Conservation (phyloP, 1,140 invertebrate species). For the Theocolax elegans region DNA sequence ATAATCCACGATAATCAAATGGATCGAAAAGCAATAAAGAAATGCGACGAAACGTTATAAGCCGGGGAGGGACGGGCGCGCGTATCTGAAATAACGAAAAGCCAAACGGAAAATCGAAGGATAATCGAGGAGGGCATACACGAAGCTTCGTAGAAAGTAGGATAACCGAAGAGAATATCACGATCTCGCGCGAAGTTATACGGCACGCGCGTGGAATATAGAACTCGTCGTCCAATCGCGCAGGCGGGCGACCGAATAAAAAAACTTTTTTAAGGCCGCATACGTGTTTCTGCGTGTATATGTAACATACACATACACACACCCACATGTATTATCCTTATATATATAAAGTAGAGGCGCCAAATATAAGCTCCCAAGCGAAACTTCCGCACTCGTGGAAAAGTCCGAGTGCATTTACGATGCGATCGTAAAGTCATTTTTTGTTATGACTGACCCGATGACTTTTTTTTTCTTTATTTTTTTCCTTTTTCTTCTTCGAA, state of each 20-base stretch:
- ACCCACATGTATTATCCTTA: no score
- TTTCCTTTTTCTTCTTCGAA: no score
- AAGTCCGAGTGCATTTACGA: not conserved
- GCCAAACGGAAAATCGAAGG: no score
- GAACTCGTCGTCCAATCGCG: conserved; percentile 17
- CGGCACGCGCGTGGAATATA: not conserved
- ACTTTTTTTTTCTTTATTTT: not conserved
- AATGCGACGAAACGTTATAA: no score
- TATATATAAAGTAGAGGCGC: no score
- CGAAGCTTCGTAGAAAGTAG: not conserved
- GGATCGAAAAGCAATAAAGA: not conserved
- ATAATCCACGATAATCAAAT: not conserved
- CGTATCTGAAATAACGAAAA: no score
- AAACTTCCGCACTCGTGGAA: not conserved
- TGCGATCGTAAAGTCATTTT: not conserved
- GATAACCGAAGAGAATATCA: conserved; percentile 1
- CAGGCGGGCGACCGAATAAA: conserved; percentile 6
- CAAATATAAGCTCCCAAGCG: not conserved
- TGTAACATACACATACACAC: not conserved
- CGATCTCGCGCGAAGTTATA: not conserved
- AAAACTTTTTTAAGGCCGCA: not conserved
- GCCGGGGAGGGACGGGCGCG: no score
- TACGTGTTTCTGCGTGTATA: not conserved
- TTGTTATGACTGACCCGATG: not conserved
- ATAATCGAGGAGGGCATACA: not conserved